Evolutionary conservation across 2,113 vertebrate genomes (phyloP).

Genomic region (Phasianus colchicus): DNA sequence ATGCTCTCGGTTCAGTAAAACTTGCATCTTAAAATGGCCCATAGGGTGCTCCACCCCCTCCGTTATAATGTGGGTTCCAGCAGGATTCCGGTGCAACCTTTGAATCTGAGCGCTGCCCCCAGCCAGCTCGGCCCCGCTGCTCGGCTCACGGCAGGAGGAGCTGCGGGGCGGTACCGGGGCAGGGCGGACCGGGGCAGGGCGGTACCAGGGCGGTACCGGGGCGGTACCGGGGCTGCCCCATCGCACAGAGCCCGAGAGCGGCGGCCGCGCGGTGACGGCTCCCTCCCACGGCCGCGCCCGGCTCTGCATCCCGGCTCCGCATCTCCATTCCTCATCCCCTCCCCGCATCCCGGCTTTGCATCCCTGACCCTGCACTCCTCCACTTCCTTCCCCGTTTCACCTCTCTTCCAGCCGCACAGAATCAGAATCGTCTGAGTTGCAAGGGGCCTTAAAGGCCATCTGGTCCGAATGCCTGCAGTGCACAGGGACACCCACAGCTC

Average conservation of each 20-base stretch:
- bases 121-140: no score
- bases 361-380: no score
- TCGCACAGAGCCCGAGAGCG: no score
- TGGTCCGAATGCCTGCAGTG: no score
- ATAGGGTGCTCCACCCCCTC: rapidly evolving
- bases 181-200: neutral
- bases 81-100: neutral
- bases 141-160: neutral
- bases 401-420: neutral
- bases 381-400: neutral
- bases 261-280: neutral
- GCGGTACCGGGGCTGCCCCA: neutral
- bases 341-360: neutral
- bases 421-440: neutral
- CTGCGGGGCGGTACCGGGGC: neutral
- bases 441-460: no score
- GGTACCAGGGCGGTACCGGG: neutral
- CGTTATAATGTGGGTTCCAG: rapidly evolving
- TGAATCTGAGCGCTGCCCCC: no score
- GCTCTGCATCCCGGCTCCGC: rapidly evolving
- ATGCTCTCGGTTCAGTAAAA: neutral
- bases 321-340: no score
- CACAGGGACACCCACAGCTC: no score
- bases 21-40: neutral
- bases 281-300: neutral